A percentile compares a stretch with the other conserved stretches of the same genome.
Evolutionary conservation across 2,113 vertebrate species (phyloP).

Genomic region (Laticauda colubrina): DNA sequence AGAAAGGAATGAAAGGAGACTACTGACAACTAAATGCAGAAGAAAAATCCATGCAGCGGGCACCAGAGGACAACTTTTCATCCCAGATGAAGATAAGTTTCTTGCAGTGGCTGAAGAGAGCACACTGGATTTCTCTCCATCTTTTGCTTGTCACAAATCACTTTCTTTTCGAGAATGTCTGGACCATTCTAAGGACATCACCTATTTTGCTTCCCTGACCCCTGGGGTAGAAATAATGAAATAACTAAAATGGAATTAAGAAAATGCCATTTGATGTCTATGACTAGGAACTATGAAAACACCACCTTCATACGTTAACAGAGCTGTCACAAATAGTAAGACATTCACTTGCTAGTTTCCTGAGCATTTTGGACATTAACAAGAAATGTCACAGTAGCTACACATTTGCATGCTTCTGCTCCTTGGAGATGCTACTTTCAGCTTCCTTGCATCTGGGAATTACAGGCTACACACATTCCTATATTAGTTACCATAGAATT

Average conservation of each 20-base stretch:
- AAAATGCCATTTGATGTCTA: background rate
- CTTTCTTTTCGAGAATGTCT: background rate
- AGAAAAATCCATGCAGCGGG: background rate
- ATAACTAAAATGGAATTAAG: accelerated
- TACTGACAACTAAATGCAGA: background rate
- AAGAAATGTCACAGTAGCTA: background rate
- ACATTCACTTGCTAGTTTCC: slow-evolving; percentile 11
- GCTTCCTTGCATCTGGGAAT: background rate
- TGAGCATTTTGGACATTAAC: slow-evolving; percentile 5
- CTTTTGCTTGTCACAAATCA: background rate
- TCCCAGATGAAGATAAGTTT: background rate
- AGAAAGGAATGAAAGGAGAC: background rate
- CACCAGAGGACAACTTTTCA: background rate
- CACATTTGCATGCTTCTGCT: background rate
- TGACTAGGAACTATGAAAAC: background rate
- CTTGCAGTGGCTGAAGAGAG: background rate
- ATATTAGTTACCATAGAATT: background rate
- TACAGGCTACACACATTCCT: background rate
- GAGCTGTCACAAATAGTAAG: background rate
- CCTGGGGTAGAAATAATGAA: accelerated
- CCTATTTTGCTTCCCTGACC: accelerated
- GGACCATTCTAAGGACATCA: background rate
- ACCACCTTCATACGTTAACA: background rate
- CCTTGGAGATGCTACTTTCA: background rate
- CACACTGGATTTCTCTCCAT: background rate